Evolutionary conservation across 2,113 vertebrate genomes (phyloP).

Genomic region (Leucopsar rothschildi): DNA sequence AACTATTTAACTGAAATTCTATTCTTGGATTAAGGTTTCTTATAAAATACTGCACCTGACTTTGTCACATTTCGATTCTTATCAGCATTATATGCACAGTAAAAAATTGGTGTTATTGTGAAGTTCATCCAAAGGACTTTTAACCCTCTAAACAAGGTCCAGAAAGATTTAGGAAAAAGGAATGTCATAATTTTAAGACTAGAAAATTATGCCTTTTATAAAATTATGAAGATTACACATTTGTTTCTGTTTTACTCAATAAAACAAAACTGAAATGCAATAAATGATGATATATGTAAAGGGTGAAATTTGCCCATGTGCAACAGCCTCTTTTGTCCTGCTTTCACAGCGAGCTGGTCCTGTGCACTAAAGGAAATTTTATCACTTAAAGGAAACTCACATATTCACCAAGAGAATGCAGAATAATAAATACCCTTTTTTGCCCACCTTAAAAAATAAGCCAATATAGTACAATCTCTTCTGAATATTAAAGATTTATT

Average conservation of each 20-base stretch:
- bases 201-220: background rate
- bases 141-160: background rate
- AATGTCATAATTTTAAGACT: background rate
- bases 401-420: background rate
- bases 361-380: background rate
- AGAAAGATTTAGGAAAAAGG: background rate
- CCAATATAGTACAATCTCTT: background rate
- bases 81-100: background rate
- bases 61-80: background rate
- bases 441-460: background rate
- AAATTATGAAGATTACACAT: background rate
- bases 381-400: background rate
- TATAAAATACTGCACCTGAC: rapidly evolving
- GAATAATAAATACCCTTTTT: background rate
- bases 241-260: background rate
- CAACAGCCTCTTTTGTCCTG: background rate
- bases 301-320: background rate
- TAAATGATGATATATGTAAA: background rate
- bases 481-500: background rate
- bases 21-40: background rate
- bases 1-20: background rate
- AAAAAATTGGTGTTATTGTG: background rate
- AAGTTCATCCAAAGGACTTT: background rate
- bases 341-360: background rate
- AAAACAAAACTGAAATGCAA: background rate